Base-by-base conservation (phyloP, 2,888 invertebrate genomes). In the Melieria picta region DNA sequence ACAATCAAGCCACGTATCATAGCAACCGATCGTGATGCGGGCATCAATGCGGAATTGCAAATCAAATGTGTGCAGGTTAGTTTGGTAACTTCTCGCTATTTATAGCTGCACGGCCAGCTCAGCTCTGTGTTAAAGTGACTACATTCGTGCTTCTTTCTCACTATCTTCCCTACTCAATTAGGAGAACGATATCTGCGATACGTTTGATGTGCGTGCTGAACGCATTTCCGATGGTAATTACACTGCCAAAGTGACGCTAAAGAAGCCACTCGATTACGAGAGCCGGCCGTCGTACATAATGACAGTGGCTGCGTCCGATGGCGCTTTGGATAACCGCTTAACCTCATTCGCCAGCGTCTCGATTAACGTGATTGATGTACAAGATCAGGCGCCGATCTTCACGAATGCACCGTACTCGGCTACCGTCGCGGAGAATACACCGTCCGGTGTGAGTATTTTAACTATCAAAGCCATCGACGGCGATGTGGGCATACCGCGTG, bases 321-420 rank as follows among this genome's bases (percentile, higher is more conserved):
- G 89, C 7, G 90, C 92, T 1, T 82, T 86, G 65, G 90, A 90
- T 61, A 89, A 89, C 78, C 89, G 91, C 0, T 84, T 93, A 5
- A 89, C 89, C 50, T 91, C 93, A 0, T 87, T 90, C 13, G 93
- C 94, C 0, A 92, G 92, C 58, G 90, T 96, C 10, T 91, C 93
- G 0, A 91, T 93, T 0, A 91, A 92, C 56, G 90, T 96, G 6
- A 87, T 91, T 72, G 96, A 96, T 82, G 91, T 94, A 0, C 96
- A 92, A 82, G 95, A 96, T 85, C 94, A 94, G 79, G 92, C 93
- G 7, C 95, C 95, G 0, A 87, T 90, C n/a, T 95, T 96, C 80
- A 83, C 92, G 0, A 93, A 93, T 81, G 92, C 93, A 0, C 95
- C 95, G 0, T 95, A 93, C 80, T 93, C 93, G 5, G 92, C 92